These are phyloP conservation scores for Colius striatus DNA, from an alignment of 2,113 vertebrate species.

Conservation along the genomic window DNA sequence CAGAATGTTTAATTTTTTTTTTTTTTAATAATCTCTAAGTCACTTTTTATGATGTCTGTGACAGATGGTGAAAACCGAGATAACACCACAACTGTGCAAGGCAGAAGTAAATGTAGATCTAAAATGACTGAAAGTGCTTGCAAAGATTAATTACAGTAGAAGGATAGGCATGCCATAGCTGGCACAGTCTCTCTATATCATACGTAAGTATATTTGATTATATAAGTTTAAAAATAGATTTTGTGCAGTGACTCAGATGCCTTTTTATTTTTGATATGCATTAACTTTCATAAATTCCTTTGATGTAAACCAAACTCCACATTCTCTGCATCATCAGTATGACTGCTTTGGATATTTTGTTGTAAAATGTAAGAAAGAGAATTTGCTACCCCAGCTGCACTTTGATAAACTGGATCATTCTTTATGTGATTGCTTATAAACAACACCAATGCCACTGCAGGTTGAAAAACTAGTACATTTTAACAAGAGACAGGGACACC, in stretches of 20 bases:
- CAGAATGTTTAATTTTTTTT: not conserved
- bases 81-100: slow-evolving; percentile 48
- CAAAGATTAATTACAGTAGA: slow-evolving; percentile 60
- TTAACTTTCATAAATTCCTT: slow-evolving; percentile 67
- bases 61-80: slow-evolving; percentile 60
- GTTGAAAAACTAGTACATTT: not conserved
- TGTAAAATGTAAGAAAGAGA: slow-evolving; percentile 6
- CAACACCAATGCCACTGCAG: not conserved
- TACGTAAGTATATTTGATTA: slow-evolving; percentile 63
- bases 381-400: not conserved
- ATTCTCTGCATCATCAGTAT: slow-evolving; percentile 32
- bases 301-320: slow-evolving; percentile 50
- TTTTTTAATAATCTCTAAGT: not conserved
- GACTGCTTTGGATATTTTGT: slow-evolving; percentile 6
- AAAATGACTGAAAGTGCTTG: slow-evolving; percentile 50
- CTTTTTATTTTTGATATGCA: slow-evolving; percentile 64
- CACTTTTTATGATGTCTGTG: slow-evolving; percentile 11
- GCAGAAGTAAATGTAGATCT: slow-evolving; percentile 49
- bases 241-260: slow-evolving; percentile 61
- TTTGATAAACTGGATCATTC: slow-evolving; percentile 1
- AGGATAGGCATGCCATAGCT: slow-evolving; percentile 39
- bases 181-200: slow-evolving; percentile 36
- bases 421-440: not conserved
- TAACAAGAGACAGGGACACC: not conserved
- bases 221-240: slow-evolving; percentile 66